Percentiles rank a stretch among this genome's conserved stretches.
Conservation (phyloP, 1,140 invertebrate genomes). For the Tyrophagus putrescentiae region DNA sequence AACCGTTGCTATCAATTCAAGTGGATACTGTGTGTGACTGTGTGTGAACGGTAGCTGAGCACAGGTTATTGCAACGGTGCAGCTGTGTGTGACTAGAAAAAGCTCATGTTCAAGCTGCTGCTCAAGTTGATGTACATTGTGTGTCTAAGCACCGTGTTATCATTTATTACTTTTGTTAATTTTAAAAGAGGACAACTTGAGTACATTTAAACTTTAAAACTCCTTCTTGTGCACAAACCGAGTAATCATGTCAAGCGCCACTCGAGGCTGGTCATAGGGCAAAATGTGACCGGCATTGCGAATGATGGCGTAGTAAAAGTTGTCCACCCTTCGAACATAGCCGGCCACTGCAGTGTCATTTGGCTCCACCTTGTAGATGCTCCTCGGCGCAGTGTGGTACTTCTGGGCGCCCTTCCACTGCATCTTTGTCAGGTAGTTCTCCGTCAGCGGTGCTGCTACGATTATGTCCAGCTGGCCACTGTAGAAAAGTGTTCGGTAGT, state of each 20-base stretch:
- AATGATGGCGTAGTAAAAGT: slow-evolving; percentile 60
- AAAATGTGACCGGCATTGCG: slow-evolving; percentile 69
- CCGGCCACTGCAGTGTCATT: slow-evolving; percentile 51
- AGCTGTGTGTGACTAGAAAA: too few relatives aligned
- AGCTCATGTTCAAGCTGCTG: too few relatives aligned
- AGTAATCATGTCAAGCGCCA: slow-evolving; percentile 57
- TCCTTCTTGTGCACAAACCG: slow-evolving; percentile 43
- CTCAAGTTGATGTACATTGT: too few relatives aligned
- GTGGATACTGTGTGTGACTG: too few relatives aligned
- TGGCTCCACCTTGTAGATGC: slow-evolving; percentile 40
- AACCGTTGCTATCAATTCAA: too few relatives aligned
- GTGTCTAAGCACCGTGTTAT: too few relatives aligned
- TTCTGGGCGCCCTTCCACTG: slow-evolving; percentile 48
- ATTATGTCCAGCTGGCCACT: slow-evolving; percentile 75
- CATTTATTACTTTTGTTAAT: too few relatives aligned
- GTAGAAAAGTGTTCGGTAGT: slow-evolving; percentile 37
- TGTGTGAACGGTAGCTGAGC: too few relatives aligned
- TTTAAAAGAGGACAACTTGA: too few relatives aligned
- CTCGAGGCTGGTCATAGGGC: slow-evolving; percentile 59
- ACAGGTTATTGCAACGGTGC: too few relatives aligned
- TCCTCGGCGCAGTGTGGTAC: slow-evolving; percentile 48
- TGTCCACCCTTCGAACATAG: slow-evolving; percentile 52
- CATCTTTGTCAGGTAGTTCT: slow-evolving; percentile 48
- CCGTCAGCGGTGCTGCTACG: slow-evolving; percentile 57
- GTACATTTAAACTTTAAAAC: too few relatives aligned